Conservation (phyloP, 2,888 invertebrate genomes). For the Stenchaetothrips biformis region DNA sequence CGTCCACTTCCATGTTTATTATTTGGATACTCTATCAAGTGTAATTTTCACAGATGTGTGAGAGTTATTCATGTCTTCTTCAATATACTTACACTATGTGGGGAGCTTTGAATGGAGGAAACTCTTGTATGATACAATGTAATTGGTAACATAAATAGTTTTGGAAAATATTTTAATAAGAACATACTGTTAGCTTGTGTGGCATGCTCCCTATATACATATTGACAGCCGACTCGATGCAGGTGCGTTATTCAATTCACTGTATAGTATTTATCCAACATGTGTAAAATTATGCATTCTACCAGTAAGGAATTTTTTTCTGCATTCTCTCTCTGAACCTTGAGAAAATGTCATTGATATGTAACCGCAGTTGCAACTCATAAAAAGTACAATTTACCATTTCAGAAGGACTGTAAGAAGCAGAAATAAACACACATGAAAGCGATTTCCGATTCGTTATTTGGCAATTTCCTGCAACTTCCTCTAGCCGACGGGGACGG, state of each 20-base stretch:
- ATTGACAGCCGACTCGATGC: background rate
- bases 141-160: background rate
- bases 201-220: background rate
- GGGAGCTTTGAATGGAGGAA: too few relatives aligned
- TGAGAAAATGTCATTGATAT: too few relatives aligned
- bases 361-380: background rate
- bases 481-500: background rate
- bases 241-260: background rate
- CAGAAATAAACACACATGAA: background rate
- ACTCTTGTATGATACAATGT: background rate
- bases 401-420: conserved; percentile 7
- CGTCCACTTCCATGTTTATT: too few relatives aligned
- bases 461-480: background rate
- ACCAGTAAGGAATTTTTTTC: background rate
- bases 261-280: background rate
- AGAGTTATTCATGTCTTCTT: background rate
- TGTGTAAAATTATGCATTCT: conserved; percentile 11
- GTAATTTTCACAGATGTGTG: too few relatives aligned
- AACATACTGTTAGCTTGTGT: conserved; percentile 1
- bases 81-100: too few relatives aligned
- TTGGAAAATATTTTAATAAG: conserved; percentile 22
- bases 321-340: too few relatives aligned
- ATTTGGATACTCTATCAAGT: too few relatives aligned
- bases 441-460: background rate
- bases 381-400: background rate